Evolutionary conservation across 2,797 vertebrate genomes (phyloP).

Genomic region (Hipposideros larvatus): DNA sequence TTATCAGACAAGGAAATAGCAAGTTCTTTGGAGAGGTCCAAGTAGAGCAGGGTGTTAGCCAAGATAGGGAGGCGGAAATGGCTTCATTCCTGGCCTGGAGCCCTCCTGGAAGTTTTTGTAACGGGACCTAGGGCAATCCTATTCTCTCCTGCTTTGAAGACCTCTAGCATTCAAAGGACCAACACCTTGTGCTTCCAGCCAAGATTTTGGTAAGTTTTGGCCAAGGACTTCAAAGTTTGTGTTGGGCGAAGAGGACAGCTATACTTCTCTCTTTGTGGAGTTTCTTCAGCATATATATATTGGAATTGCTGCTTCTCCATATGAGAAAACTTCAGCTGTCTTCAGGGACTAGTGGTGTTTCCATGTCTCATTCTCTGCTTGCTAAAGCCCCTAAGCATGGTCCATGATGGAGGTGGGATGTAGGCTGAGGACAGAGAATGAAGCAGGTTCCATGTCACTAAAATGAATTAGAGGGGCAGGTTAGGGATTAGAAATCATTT

Average conservation of each 20-base stretch:
- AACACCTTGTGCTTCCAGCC: constrained; percentile 17
- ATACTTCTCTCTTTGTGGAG: not conserved
- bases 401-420: not conserved
- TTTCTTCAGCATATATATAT: not conserved
- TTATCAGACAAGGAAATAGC: constrained; percentile 70
- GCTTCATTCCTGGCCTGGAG: constrained; percentile 59
- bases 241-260: not conserved
- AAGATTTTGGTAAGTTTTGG: constrained; percentile 52
- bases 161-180: constrained; percentile 49
- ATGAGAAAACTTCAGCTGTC: not conserved
- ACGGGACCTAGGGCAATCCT: not conserved
- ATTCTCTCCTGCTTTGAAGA: constrained; percentile 47
- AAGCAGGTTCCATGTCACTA: not conserved
- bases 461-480: not conserved
- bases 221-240: not conserved
- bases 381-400: not conserved
- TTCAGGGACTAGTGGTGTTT: not conserved
- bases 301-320: not conserved
- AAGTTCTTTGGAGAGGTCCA: constrained; percentile 28
- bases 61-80: constrained; percentile 11
- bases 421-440: not conserved
- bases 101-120: constrained; percentile 58
- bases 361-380: not conserved
- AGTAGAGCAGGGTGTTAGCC: constrained; percentile 44
- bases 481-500: not conserved